Conservation (phyloP, 2,113 vertebrate genomes). For the Lycocorax pyrrhopterus region DNA sequence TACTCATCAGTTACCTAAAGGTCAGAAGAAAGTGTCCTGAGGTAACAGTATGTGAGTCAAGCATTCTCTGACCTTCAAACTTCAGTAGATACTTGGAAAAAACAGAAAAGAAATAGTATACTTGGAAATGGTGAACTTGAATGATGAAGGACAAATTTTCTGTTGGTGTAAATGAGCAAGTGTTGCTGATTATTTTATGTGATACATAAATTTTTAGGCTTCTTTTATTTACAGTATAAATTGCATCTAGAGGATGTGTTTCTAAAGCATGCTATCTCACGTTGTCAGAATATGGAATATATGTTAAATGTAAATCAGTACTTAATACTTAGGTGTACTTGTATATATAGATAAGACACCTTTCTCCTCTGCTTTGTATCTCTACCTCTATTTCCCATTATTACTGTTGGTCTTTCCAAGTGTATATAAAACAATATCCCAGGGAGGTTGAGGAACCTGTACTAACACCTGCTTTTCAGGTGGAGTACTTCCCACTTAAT, state of each 20-base stretch:
- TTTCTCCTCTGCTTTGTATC: neutral
- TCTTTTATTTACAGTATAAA: neutral
- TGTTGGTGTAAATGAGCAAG: neutral
- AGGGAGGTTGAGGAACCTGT: neutral
- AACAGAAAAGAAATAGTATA: neutral
- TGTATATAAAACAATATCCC: neutral
- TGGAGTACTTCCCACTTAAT: neutral
- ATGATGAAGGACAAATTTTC: neutral
- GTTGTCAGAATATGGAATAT: neutral
- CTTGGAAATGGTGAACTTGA: neutral
- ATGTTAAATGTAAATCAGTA: neutral
- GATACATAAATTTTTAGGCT: neutral
- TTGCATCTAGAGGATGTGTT: neutral
- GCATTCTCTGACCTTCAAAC: neutral
- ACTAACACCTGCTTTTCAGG: neutral
- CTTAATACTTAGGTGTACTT: neutral
- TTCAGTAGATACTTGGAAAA: neutral
- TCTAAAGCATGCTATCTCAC: neutral
- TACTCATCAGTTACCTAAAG: neutral
- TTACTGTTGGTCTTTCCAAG: neutral
- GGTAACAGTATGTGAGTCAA: neutral
- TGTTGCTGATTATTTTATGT: neutral
- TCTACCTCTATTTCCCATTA: neutral
- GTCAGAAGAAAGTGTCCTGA: neutral
- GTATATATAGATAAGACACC: neutral